Evolutionary conservation across 2,888 invertebrate genomes (phyloP).

Genomic region (Conops quadrifasciatus): DNA sequence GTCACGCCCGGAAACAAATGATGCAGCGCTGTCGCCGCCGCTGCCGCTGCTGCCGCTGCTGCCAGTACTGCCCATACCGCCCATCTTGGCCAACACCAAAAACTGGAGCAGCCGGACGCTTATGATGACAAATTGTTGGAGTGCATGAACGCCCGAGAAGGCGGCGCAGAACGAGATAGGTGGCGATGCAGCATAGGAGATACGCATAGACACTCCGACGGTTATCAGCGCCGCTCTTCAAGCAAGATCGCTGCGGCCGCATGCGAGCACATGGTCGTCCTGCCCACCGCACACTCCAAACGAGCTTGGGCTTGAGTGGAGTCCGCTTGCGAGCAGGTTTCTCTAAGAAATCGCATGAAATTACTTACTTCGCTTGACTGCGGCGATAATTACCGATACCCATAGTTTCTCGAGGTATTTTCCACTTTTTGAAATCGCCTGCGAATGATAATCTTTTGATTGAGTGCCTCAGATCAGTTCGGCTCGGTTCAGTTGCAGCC

Average conservation of each 20-base stretch:
- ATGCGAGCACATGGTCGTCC: too few relatives aligned
- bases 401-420: neutral
- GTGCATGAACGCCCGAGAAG: slow-evolving; percentile 11
- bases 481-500: too few relatives aligned
- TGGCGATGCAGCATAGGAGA: too few relatives aligned
- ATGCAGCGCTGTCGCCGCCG: neutral
- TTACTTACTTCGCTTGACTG: slow-evolving; percentile 1
- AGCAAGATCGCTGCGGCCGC: neutral
- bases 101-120: slow-evolving; percentile 21
- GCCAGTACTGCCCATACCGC: neutral
- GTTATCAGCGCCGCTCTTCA: neutral
- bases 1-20: neutral
- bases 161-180: too few relatives aligned
- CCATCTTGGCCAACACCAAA: slow-evolving; percentile 5
- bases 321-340: slow-evolving; percentile 23
- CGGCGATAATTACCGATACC: neutral
- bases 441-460: slow-evolving; percentile 23
- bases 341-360: slow-evolving; percentile 13
- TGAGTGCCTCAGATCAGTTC: slow-evolving; percentile 10
- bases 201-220: too few relatives aligned
- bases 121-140: slow-evolving; percentile 33
- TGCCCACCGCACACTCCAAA: too few relatives aligned
- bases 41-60: neutral
- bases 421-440: neutral
- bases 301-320: too few relatives aligned